phyloP scores from a whole-genome alignment of 2,888 invertebrate genomes.

The Drosophila pseudotakahashii region DNA sequence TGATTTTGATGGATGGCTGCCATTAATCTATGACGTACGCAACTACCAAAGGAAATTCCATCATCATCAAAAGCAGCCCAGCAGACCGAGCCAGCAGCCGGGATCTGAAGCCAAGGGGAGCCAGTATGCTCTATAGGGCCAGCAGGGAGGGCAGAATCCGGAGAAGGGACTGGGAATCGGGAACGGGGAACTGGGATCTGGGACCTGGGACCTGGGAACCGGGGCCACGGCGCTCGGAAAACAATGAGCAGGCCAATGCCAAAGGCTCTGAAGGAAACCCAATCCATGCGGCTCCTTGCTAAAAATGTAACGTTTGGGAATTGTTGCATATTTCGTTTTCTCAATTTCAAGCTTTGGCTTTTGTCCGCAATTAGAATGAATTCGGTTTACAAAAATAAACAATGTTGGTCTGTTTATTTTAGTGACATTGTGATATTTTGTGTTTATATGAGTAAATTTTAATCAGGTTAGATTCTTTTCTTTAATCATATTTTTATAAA shows the following conservation, averaged over 20 bases:
- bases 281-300: constrained; percentile 19
- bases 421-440: too few species aligned
- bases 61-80: constrained; percentile 81
- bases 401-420: too few species aligned
- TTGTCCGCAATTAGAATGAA: neutral
- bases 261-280: constrained; percentile 28
- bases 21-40: constrained; percentile 85
- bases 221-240: constrained; percentile 43
- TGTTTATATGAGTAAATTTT: too few species aligned
- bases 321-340: constrained; percentile 50
- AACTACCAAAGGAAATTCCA: constrained; percentile 83
- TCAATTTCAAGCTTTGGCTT: constrained; percentile 21
- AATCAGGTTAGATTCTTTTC: too few species aligned
- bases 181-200: constrained; percentile 21
- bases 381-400: neutral
- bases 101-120: constrained; percentile 48
- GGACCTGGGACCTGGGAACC: constrained; percentile 21
- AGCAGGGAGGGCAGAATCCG: constrained; percentile 11
- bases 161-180: constrained; percentile 23
- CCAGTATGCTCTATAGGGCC: neutral
- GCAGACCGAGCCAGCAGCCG: constrained; percentile 54
- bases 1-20: constrained; percentile 84
- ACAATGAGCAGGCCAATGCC: constrained; percentile 53
- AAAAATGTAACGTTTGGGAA: constrained; percentile 71
- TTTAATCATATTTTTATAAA: too few species aligned